Conservation (phyloP, 2,113 vertebrate genomes). For the Dipodomys stephensi region DNA sequence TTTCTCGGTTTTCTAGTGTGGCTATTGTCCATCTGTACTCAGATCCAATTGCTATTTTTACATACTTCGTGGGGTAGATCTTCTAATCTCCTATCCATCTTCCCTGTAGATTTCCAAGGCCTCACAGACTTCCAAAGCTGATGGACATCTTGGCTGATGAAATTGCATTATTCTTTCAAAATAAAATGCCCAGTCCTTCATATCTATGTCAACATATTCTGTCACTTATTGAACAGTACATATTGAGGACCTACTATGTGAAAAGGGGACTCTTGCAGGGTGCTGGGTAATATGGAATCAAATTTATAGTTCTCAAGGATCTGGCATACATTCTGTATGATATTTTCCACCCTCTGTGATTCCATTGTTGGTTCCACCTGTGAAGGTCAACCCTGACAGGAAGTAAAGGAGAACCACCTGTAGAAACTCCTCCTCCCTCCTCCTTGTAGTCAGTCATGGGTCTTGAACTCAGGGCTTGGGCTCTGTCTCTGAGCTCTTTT, state of each 20-base stretch:
- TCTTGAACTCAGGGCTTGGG: too few relatives aligned
- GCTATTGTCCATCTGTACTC: background rate
- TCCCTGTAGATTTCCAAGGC: background rate
- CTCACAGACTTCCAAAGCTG: background rate
- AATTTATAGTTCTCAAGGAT: background rate
- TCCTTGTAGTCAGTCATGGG: too few relatives aligned
- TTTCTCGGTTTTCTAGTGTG: background rate
- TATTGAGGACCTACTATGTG: background rate
- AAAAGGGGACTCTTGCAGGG: background rate
- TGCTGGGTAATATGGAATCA: background rate
- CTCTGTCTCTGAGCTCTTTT: too few relatives aligned
- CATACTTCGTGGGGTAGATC: background rate
- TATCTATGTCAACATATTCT: background rate
- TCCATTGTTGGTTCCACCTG: background rate
- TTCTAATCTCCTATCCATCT: background rate
- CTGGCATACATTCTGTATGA: background rate
- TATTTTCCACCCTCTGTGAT: background rate
- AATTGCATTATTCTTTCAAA: background rate
- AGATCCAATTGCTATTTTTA: background rate
- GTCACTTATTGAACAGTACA: background rate
- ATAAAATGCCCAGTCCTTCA: background rate
- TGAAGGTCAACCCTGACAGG: background rate
- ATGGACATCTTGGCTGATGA: background rate
- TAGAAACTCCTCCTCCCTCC: too few relatives aligned
- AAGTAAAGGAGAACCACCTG: background rate